Conservation (phyloP, 2,113 vertebrate species). For the Peromyscus polionotus region DNA sequence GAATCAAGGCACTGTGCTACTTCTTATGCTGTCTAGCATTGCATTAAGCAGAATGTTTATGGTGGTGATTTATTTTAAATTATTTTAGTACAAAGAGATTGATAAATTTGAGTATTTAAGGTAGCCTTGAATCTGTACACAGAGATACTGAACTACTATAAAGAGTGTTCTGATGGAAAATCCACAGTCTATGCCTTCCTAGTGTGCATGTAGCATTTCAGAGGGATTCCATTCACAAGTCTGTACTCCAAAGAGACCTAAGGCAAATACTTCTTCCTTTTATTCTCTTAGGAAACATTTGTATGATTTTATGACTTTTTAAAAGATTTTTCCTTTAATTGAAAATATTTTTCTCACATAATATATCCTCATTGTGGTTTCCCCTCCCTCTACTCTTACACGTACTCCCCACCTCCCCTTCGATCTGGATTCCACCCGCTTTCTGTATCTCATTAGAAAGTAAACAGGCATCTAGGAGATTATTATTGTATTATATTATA, state of each 20-base stretch:
- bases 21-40: not conserved
- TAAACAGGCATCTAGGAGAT: not conserved
- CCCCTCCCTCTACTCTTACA: not conserved
- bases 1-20: not conserved
- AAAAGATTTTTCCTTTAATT: not conserved
- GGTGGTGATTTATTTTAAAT: slow-evolving; percentile 37
- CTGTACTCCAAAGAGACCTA: not conserved
- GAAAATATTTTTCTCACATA: not conserved
- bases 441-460: not conserved
- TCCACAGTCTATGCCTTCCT: not conserved
- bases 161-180: not conserved
- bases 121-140: not conserved
- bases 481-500: not conserved
- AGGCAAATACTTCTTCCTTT: not conserved
- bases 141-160: not conserved
- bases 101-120: not conserved
- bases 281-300: not conserved
- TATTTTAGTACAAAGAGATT: not conserved
- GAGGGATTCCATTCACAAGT: not conserved
- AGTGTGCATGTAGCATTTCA: not conserved
- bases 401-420: not conserved
- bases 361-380: not conserved
- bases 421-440: not conserved
- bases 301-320: not conserved
- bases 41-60: not conserved